Conservation (phyloP, 2,113 vertebrate species). For the Orientallactaga bullata region DNA sequence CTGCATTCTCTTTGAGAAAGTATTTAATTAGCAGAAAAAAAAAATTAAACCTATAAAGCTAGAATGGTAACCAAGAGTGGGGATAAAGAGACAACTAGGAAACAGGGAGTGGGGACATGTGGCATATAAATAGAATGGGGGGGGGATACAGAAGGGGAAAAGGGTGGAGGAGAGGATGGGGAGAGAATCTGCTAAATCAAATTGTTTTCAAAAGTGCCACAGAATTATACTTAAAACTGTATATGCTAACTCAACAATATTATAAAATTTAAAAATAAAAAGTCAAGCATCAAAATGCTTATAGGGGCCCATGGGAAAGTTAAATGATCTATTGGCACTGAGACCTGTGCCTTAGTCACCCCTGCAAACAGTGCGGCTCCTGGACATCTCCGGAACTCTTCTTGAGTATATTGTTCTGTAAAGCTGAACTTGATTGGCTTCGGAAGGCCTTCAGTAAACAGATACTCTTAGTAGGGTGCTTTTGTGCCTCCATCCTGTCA, state of each 20-base stretch:
- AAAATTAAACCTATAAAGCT: background rate
- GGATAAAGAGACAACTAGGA: no score
- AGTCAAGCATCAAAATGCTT: background rate
- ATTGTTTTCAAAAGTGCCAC: no score
- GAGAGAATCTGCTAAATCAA: no score
- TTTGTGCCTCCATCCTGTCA: background rate
- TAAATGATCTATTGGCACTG: background rate
- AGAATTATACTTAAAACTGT: no score
- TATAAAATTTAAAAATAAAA: background rate
- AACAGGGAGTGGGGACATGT: no score
- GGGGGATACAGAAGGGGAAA: no score
- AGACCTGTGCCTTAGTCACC: background rate
- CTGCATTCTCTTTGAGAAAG: constrained; percentile 31
- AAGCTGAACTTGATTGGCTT: background rate
- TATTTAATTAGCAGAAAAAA: constrained; percentile 23
- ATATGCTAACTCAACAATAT: no score
- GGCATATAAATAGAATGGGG: no score
- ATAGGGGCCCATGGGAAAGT: background rate
- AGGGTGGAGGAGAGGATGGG: no score
- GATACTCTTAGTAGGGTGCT: background rate
- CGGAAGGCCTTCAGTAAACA: background rate
- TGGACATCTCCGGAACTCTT: background rate
- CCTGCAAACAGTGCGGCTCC: background rate
- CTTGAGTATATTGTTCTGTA: background rate
- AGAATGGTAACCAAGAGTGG: no score